Conservation (phyloP, 2,113 vertebrate species). For the Craseonycteris thonglongyai region DNA sequence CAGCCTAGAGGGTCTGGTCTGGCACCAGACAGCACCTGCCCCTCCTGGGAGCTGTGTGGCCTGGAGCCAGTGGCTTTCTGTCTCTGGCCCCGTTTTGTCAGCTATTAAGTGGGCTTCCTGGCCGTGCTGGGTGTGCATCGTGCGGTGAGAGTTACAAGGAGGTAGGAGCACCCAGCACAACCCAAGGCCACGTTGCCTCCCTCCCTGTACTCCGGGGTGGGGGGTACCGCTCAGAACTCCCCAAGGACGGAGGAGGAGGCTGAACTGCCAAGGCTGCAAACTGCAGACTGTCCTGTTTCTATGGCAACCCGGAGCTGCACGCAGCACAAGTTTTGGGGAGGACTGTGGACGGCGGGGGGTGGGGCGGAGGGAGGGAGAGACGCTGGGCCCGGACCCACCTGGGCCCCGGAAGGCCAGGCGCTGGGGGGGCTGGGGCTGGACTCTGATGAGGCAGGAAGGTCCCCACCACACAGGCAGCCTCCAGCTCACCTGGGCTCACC, state of each 20-base stretch:
- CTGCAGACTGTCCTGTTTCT: background rate
- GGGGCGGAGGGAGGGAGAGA: rapidly evolving
- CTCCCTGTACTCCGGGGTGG: rapidly evolving
- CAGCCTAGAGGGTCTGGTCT: background rate
- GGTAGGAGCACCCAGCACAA: rapidly evolving
- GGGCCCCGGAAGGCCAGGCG: rapidly evolving
- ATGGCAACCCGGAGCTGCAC: background rate
- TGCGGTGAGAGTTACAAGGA: background rate
- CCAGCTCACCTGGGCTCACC: rapidly evolving
- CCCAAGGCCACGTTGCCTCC: background rate
- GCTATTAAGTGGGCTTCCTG: background rate
- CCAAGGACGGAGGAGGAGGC: background rate
- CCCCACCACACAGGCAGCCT: background rate
- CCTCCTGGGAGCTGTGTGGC: background rate
- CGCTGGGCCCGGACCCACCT: rapidly evolving
- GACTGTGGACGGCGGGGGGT: background rate
- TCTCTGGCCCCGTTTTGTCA: background rate
- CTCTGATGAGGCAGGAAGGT: rapidly evolving
- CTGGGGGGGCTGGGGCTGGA: rapidly evolving
- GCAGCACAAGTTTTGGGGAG: background rate
- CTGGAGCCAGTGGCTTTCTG: rapidly evolving
- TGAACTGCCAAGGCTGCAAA: background rate
- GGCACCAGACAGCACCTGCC: background rate
- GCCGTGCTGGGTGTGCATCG: rapidly evolving
- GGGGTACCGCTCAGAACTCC: background rate